A percentile compares a stretch with the other conserved stretches of the same genome.
phyloP scores from a whole-genome alignment of 2,113 vertebrate genomes.

The Nannobrachium achirus region DNA sequence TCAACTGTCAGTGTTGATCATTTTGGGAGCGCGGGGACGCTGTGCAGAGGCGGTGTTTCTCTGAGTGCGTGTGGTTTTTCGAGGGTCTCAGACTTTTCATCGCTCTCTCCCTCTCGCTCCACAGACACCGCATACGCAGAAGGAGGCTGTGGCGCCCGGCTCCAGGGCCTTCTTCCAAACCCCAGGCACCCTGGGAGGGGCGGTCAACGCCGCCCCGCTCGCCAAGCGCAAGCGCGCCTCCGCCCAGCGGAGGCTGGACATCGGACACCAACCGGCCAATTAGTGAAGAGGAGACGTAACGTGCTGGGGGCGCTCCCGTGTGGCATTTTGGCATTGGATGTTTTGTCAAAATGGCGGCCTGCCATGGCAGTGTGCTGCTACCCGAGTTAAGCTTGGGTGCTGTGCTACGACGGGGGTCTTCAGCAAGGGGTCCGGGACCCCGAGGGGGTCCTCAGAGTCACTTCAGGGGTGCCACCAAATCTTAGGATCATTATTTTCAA shows the following conservation, averaged over 20 bases:
- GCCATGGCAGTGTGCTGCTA: neutral
- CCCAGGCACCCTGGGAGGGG: conserved; percentile 79
- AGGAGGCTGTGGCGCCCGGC: conserved; percentile 69
- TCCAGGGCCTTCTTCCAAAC: conserved; percentile 91
- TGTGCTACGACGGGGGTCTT: no score
- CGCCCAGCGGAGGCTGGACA: conserved; percentile 89
- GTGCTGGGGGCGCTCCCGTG: neutral
- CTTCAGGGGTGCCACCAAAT: no score
- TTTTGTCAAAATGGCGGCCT: neutral
- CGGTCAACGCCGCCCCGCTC: conserved; percentile 42
- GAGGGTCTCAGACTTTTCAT: neutral
- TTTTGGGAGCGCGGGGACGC: neutral
- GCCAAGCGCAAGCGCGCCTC: conserved; percentile 80
- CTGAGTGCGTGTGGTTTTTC: neutral
- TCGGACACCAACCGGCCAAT: conserved; percentile 75
- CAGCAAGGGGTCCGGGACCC: no score
- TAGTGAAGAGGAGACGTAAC: conserved; percentile 56
- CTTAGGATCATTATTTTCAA: no score
- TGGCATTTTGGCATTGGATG: neutral
- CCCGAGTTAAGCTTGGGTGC: neutral
- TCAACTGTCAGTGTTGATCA: neutral
- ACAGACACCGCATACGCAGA: conserved; percentile 85
- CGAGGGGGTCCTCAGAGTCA: no score
- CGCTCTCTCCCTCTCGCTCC: neutral
- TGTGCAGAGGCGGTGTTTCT: neutral